Base-by-base conservation (phyloP, 2,888 invertebrate genomes). In the Panzeria rudis region DNA sequence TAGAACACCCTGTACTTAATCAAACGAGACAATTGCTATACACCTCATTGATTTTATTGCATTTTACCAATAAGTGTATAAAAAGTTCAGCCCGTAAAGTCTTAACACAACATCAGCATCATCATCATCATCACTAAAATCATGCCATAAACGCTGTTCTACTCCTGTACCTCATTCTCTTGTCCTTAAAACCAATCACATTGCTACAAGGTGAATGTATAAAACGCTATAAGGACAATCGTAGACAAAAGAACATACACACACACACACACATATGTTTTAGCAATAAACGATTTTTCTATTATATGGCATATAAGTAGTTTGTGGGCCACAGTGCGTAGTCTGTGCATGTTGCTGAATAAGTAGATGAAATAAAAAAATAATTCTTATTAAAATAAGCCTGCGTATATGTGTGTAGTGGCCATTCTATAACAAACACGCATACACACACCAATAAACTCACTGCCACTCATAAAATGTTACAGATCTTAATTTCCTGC, bases 31-130 rank as follows among this genome's bases (percentile, higher is more conserved):
- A 87, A 88, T 88, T 87, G 86, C 77, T 86, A 87, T 87, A 90
- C 90, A 91, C 91, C 91, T 91, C 91, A 91, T 91, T 91, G 91
- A 88, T 90, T 91, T 91, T 91, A 91, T 90, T 90, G 89, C 90
- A 88, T 89, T 89, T 78, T 23, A 15, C 69, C 84, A 84, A 81
- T 81, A 77, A 68, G 77, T 59, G 23, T 66, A 50, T 44, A 41
- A 52, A 75, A 62, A 25, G 6, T 59, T 41, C 62, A 84, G 59
- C 23, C 32, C 62, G 32, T 29, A 62, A 54, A 72, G 20, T 59
- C 29, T 68, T 54, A 32, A 41, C 54, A 62, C 72, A 72, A 41
- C 25, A 50, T 23, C 59, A 59, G 25, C 25, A 35, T 52, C 52
- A 7, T 9, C 29, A 29, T 54, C 29, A 76, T 56, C 64, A 54